phyloP scores from a whole-genome alignment of 2,113 vertebrate genomes.

The Zonotrichia leucophrys region DNA sequence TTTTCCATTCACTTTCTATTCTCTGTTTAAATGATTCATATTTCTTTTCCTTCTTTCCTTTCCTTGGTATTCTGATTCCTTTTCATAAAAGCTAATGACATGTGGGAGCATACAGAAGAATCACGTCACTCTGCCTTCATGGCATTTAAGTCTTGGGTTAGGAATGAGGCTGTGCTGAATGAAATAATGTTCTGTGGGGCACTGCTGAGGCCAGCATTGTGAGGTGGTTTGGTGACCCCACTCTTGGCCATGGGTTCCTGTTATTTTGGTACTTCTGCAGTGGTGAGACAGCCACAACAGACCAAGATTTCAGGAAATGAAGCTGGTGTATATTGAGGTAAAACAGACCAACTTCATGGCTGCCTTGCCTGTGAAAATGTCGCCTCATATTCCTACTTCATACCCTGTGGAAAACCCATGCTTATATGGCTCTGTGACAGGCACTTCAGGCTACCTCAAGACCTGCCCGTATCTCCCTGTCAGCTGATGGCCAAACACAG shows the following conservation, averaged over 20 bases:
- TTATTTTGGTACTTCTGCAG: neutral
- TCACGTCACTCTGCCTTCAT: neutral
- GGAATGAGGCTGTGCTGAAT: neutral
- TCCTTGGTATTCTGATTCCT: neutral
- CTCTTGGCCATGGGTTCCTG: neutral
- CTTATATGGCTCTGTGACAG: neutral
- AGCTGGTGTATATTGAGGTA: fast-evolving
- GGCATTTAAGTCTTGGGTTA: neutral
- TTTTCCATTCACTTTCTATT: neutral
- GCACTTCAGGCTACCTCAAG: fast-evolving
- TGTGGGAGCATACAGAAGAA: neutral
- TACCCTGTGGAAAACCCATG: neutral
- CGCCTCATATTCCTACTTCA: neutral
- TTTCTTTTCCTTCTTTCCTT: neutral
- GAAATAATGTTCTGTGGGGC: neutral
- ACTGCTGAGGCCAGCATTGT: fast-evolving
- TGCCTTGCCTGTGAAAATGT: neutral
- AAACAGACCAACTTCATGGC: fast-evolving
- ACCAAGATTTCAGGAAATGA: neutral
- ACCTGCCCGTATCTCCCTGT: neutral
- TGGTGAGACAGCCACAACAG: neutral
- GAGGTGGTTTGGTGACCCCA: neutral
- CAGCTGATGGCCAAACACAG: neutral
- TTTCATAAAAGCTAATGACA: neutral
- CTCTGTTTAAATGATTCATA: neutral